phyloP scores from a whole-genome alignment of 2,888 invertebrate genomes.

The Polydesmus complanatus region DNA sequence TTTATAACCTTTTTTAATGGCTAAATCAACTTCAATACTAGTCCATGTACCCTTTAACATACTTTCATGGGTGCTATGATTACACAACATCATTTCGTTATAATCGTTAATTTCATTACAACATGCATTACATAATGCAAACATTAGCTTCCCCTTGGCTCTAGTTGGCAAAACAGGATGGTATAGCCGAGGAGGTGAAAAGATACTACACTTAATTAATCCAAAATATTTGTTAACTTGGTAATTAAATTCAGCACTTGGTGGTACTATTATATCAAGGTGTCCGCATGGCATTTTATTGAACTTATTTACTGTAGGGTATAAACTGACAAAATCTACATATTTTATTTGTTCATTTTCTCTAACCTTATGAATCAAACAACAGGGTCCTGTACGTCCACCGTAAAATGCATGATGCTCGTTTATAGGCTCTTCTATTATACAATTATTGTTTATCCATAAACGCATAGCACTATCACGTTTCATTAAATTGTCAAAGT shows the following conservation, averaged over 20 bases:
- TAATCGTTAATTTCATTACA: slow-evolving; percentile 19
- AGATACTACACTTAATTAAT: slow-evolving; percentile 23
- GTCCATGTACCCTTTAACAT: slow-evolving; percentile 24
- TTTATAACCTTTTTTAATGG: slow-evolving; percentile 23
- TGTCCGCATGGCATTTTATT: slow-evolving; percentile 20
- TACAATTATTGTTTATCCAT: not conserved
- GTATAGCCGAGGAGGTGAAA: slow-evolving; percentile 23
- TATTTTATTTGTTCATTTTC: slow-evolving; percentile 22
- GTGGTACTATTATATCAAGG: slow-evolving; percentile 20
- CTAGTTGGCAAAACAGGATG: slow-evolving; percentile 25
- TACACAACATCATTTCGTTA: slow-evolving; percentile 21
- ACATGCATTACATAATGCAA: slow-evolving; percentile 23
- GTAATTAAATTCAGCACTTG: too few relatives aligned
- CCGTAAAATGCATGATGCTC: slow-evolving; percentile 24
- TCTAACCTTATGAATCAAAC: slow-evolving; percentile 20
- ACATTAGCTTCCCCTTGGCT: slow-evolving; percentile 23
- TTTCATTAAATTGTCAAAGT: not conserved
- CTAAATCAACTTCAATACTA: slow-evolving; percentile 23
- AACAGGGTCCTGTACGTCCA: slow-evolving; percentile 24
- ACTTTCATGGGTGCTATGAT: slow-evolving; percentile 21
- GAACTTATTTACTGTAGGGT: slow-evolving; percentile 24
- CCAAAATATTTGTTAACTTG: slow-evolving; percentile 22
- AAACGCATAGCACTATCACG: not conserved
- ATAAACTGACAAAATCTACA: slow-evolving; percentile 23
- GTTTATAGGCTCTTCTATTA: not conserved